These are phyloP conservation scores for Garrulus glandarius DNA, from an alignment of 2,797 vertebrate genomes.

Conservation along the genomic window DNA sequence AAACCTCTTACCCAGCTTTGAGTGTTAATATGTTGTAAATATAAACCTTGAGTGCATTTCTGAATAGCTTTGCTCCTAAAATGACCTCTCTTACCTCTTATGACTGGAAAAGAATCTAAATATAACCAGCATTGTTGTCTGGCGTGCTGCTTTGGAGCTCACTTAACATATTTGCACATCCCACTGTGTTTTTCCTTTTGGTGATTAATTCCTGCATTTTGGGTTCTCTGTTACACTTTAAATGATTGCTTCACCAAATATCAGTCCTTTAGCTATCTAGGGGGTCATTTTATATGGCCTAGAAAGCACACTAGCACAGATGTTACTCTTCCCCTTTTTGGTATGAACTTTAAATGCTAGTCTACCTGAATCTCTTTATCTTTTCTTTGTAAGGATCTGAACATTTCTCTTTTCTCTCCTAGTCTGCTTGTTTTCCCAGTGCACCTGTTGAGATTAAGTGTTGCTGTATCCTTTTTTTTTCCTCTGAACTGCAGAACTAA, in stretches of 20 bases:
- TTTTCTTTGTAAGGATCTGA: constrained; percentile 50
- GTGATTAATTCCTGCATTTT: neutral
- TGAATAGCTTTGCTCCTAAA: neutral
- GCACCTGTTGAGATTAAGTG: constrained; percentile 77
- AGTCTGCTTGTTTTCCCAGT: constrained; percentile 68
- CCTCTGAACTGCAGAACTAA: neutral
- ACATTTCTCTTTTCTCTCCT: constrained; percentile 63
- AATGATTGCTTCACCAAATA: neutral
- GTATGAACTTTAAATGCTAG: neutral
- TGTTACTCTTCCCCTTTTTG: neutral
- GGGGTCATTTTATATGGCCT: neutral
- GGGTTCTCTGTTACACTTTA: neutral
- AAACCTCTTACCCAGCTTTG: neutral
- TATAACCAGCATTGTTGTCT: neutral
- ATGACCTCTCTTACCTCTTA: neutral
- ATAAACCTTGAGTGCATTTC: neutral
- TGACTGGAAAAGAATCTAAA: neutral
- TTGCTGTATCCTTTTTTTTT: neutral
- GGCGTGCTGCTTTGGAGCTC: neutral
- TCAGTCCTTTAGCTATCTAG: neutral
- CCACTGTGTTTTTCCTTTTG: neutral
- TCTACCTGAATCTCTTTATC: neutral
- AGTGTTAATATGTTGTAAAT: neutral
- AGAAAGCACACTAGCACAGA: neutral
- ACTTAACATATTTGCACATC: neutral